Evolutionary conservation across 2,113 vertebrate genomes (phyloP), one percentile per base, ranked within the genome.

Genomic region (Myrmecobius fasciatus): DNA sequence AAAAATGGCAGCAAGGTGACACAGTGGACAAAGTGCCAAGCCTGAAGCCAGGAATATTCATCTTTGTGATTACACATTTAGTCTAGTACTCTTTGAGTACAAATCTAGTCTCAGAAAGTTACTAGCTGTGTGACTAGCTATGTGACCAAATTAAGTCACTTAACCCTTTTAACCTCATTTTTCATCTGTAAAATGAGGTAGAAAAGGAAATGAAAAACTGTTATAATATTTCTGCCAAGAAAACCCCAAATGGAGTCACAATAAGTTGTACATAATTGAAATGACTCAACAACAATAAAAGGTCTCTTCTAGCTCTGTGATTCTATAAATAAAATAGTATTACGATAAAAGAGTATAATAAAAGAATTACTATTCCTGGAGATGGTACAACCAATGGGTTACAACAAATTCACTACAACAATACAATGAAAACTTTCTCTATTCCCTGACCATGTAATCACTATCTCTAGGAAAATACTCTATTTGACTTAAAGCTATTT

Each of bases 391-490:
- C 53, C 52, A 91, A 6, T 90, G 1, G 89, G 52, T 95, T 91
- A 17, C 89, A 52, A 95, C 83, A 96, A 36, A 12, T 51, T 83
- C n/a, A n/a, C 17, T 47, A 83, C 89, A 92, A 89, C 51, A 47
- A n/a, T 67, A 48, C 75, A 60, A 53, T 46, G 46, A 96, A 88
- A 97, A 93, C 92, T 93, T 94, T 90, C 91, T 92, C 52, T 60
- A 94, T 60, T 92, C 89, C 91, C 96, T 95, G 24, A 92, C 54
- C 43, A 28, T 92, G 52, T 95, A 96, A 95, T 95, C 89, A 93
- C 91, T 48, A 24, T 56, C 95, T 89, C 93, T 92, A 90, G 91
- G 56, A 95, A 96, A 56, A 56, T 53, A 92, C 91, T 93, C 93
- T 53, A 91, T 92, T 53, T 56, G 25, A 67, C 60, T n/a, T n/a